These are phyloP conservation scores for Bugula neritina DNA, from an alignment of 2,888 invertebrate species.

Conservation along the genomic window DNA sequence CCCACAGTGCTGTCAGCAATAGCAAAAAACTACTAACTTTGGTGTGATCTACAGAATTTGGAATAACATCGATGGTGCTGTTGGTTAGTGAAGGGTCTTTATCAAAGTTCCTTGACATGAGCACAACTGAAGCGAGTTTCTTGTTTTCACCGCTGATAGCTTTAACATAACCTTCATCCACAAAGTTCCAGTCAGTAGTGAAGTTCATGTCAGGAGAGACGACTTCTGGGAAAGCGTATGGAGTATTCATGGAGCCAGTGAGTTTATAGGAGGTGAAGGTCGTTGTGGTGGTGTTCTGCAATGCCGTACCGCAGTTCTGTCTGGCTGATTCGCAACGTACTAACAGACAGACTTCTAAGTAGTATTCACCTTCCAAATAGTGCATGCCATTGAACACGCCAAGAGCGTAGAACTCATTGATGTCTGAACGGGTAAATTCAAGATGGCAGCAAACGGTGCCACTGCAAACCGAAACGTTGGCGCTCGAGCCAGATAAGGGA, in stretches of 20 bases:
- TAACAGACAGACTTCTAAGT: slow-evolving; percentile 22
- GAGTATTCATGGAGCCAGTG: slow-evolving; percentile 9
- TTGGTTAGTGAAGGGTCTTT: neutral
- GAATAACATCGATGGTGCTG: no score
- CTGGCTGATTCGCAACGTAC: neutral
- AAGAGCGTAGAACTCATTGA: neutral
- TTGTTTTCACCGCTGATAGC: neutral
- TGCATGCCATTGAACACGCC: slow-evolving; percentile 24
- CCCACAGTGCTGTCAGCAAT: no score
- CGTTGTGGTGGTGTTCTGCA: neutral
- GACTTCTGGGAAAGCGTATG: neutral
- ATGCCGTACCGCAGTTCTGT: neutral
- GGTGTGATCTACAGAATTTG: no score
- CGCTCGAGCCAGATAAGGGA: neutral
- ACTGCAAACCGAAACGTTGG: neutral
- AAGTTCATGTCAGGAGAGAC: neutral
- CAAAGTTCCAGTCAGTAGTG: slow-evolving; percentile 1
- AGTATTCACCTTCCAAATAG: slow-evolving; percentile 24
- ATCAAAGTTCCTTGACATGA: slow-evolving; percentile 8
- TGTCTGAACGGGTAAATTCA: neutral
- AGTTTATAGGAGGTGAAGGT: neutral
- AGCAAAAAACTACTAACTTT: no score
- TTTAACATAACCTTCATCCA: neutral
- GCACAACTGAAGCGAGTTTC: neutral
- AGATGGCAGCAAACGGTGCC: slow-evolving; percentile 13